Conservation (phyloP, 2,113 vertebrate species). For the Atherinomorus stipes region DNA sequence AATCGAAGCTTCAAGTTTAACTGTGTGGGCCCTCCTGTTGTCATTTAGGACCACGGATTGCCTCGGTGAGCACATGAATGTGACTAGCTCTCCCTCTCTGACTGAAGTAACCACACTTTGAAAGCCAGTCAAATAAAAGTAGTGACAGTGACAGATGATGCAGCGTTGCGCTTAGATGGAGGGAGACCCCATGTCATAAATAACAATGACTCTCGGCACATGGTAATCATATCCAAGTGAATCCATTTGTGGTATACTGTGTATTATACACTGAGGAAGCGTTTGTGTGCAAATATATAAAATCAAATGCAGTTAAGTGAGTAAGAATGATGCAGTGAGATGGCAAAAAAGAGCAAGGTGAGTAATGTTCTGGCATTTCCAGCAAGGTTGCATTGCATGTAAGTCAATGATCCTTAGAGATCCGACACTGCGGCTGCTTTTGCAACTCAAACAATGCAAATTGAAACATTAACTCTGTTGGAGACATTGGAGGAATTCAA, state of each 20-base stretch:
- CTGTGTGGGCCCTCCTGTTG: slow-evolving; percentile 45
- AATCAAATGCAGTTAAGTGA: slow-evolving; percentile 66
- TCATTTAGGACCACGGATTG: slow-evolving; percentile 58
- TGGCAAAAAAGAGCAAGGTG: slow-evolving; percentile 58
- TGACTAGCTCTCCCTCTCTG: slow-evolving; percentile 19
- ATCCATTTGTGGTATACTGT: slow-evolving; percentile 62
- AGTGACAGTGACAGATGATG: slow-evolving; percentile 69
- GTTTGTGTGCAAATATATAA: slow-evolving; percentile 62
- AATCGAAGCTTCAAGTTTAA: slow-evolving; percentile 65
- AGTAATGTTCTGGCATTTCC: slow-evolving; percentile 72
- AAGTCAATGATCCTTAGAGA: slow-evolving; percentile 61
- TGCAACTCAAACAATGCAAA: slow-evolving; percentile 52
- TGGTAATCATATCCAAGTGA: slow-evolving; percentile 72
- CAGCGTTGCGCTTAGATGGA: slow-evolving; percentile 26
- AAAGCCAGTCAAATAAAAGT: slow-evolving; percentile 62
- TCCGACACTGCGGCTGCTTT: slow-evolving; percentile 40
- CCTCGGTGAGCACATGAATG: slow-evolving; percentile 44
- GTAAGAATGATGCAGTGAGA: slow-evolving; percentile 66
- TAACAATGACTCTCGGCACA: slow-evolving; percentile 47
- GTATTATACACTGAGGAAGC: slow-evolving; percentile 41
- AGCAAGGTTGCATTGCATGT: slow-evolving; percentile 63
- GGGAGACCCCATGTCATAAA: slow-evolving; percentile 64
- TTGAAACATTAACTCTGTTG: slow-evolving; percentile 42
- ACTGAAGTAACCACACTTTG: slow-evolving; percentile 40
- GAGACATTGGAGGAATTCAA: slow-evolving; percentile 11